Conservation (phyloP, 2,888 invertebrate species). For the Amphipoea lucens region DNA sequence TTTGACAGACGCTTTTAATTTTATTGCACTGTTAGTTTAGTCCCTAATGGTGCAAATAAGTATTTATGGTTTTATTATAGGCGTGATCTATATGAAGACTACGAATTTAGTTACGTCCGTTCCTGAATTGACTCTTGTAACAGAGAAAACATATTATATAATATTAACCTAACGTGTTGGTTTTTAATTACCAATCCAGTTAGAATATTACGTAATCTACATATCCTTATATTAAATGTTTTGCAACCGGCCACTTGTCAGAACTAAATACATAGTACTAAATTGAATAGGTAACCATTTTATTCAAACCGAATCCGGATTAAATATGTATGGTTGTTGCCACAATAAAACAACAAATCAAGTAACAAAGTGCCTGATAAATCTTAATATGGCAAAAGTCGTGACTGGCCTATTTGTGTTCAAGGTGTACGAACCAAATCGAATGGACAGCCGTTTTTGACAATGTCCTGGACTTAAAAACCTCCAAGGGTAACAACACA, state of each 20-base stretch:
- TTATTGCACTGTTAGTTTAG: neutral
- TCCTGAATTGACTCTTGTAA: neutral
- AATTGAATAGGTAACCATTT: conserved; percentile 58
- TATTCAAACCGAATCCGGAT: conserved; percentile 56
- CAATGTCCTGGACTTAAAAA: conserved; percentile 78
- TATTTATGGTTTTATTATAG: neutral
- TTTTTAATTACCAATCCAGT: conserved; percentile 15
- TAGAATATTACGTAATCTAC: conserved; percentile 27
- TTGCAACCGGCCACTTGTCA: conserved; percentile 54
- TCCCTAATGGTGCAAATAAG: conserved; percentile 1
- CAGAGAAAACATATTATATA: too few species aligned
- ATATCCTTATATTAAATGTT: conserved; percentile 36
- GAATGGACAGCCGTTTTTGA: conserved; percentile 78
- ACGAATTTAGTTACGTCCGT: neutral
- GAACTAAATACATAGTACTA: conserved; percentile 50
- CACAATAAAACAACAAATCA: conserved; percentile 74
- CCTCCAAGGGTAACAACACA: conserved; percentile 78
- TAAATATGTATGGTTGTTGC: conserved; percentile 56
- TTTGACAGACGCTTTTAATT: conserved; percentile 15
- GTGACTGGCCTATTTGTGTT: conserved; percentile 82
- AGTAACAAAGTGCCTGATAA: conserved; percentile 74
- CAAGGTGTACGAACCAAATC: conserved; percentile 79
- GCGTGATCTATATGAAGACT: neutral
- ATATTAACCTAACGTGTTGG: neutral
- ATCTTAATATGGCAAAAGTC: conserved; percentile 78